A percentile compares a stretch with the other conserved stretches of the same genome.
Conservation (phyloP, 2,888 invertebrate genomes). For the Anagyrus pseudococci region DNA sequence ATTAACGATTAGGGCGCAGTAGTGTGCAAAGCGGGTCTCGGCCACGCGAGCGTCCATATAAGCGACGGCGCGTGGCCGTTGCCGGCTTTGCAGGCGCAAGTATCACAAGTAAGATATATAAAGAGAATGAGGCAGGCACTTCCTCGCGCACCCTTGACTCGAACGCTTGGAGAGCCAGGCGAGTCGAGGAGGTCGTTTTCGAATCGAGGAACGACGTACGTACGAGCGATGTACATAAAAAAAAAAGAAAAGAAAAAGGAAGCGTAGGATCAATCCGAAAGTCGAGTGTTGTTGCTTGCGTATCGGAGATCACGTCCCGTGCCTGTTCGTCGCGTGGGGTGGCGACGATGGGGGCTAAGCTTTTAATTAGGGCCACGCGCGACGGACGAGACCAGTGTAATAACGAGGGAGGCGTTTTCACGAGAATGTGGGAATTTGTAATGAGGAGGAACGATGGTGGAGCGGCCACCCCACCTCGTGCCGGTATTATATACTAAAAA, state of each 20-base stretch:
- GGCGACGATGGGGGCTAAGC: constrained; percentile 24
- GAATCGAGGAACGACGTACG: constrained; percentile 37
- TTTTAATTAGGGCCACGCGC: constrained; percentile 25
- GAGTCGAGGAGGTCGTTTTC: too few species aligned
- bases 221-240: constrained; percentile 38
- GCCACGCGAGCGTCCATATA: constrained; percentile 1
- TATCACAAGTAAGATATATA: constrained; percentile 16
- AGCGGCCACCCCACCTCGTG: constrained; percentile 62
- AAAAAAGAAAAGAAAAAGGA: constrained; percentile 36
- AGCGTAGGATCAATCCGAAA: constrained; percentile 40
- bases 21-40: constrained; percentile 13
- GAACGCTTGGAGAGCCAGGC: constrained; percentile 4
- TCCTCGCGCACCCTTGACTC: constrained; percentile 33
- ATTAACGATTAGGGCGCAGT: constrained; percentile 45
- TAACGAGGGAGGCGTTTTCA: constrained; percentile 36
- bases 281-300: constrained; percentile 46
- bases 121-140: constrained; percentile 23
- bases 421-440: neutral
- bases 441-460: constrained; percentile 53
- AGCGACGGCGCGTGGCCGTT: neutral
- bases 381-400: constrained; percentile 35
- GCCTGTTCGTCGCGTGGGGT: constrained; percentile 47
- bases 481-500: constrained; percentile 45
- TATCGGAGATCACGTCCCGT: constrained; percentile 45
- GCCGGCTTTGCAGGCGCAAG: constrained; percentile 14